phyloP scores from a whole-genome alignment of 1,140 invertebrate genomes.

The Steinernema feltiae region DNA sequence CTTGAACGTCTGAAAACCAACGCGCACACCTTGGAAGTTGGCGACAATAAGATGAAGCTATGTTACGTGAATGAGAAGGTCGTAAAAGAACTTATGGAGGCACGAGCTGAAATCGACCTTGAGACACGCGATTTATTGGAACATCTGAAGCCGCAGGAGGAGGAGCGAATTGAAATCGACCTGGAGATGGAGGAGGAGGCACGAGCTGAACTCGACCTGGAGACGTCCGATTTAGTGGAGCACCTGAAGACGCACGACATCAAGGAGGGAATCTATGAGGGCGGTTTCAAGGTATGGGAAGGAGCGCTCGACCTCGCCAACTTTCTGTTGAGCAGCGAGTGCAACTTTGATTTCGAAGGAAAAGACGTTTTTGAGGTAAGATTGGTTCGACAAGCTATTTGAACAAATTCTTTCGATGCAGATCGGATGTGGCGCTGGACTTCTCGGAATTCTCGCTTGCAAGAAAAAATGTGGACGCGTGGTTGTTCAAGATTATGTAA shows the following conservation, averaged over 20 bases:
- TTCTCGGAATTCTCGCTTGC: constrained; percentile 51
- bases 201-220: neutral
- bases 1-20: neutral
- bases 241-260: constrained; percentile 25
- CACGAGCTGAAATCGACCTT: neutral
- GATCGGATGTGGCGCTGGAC: constrained; percentile 57
- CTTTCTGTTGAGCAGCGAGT: constrained; percentile 17
- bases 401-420: constrained; percentile 18
- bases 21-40: neutral
- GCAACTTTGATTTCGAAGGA: neutral
- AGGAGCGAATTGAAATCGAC: neutral
- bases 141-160: no score
- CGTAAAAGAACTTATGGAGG: neutral
- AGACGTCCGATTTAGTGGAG: neutral
- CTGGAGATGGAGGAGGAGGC: neutral
- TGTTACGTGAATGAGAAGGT: neutral
- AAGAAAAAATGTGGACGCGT: constrained; percentile 41
- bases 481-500: constrained; percentile 57
- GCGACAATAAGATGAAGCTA: neutral
- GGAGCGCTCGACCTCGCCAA: constrained; percentile 25
- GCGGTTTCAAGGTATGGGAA: constrained; percentile 35
- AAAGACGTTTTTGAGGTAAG: constrained; percentile 29
- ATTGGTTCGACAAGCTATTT: neutral
- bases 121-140: neutral
- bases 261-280: constrained; percentile 28